Evolutionary conservation across 2,113 vertebrate genomes (phyloP).

Genomic region (Rhabdornis inornatus): DNA sequence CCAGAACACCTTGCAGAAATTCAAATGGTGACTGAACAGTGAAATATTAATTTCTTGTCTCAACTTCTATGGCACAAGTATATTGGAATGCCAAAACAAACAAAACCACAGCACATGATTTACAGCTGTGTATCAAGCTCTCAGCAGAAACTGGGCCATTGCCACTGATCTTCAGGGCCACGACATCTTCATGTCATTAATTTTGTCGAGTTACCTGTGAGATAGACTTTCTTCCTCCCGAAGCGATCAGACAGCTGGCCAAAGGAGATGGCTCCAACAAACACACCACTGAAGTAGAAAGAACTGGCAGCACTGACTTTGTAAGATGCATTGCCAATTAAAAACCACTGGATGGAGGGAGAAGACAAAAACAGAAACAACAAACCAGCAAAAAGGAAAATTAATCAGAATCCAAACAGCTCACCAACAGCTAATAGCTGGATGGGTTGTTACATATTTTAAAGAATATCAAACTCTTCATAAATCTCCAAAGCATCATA

Average conservation of each 20-base stretch:
- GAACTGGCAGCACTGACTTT: conserved; percentile 79
- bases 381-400: neutral
- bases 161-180: neutral
- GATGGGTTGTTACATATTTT: neutral
- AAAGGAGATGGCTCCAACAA: conserved; percentile 79
- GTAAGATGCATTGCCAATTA: conserved; percentile 75
- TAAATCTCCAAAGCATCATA: neutral
- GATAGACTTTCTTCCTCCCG: conserved; percentile 78
- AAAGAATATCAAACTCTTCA: neutral
- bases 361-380: neutral
- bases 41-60: neutral
- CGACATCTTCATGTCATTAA: accelerated
- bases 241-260: conserved; percentile 81
- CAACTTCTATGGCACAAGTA: neutral
- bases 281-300: conserved; percentile 80
- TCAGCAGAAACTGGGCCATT: neutral
- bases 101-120: neutral
- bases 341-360: conserved; percentile 71
- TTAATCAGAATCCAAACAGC: neutral
- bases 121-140: neutral
- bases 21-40: neutral
- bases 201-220: conserved; percentile 68
- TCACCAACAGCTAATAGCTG: neutral
- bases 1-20: neutral
- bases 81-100: neutral